Evolutionary conservation across 2,888 invertebrate species (phyloP).

Genomic region (Gandaritis pyraliata): DNA sequence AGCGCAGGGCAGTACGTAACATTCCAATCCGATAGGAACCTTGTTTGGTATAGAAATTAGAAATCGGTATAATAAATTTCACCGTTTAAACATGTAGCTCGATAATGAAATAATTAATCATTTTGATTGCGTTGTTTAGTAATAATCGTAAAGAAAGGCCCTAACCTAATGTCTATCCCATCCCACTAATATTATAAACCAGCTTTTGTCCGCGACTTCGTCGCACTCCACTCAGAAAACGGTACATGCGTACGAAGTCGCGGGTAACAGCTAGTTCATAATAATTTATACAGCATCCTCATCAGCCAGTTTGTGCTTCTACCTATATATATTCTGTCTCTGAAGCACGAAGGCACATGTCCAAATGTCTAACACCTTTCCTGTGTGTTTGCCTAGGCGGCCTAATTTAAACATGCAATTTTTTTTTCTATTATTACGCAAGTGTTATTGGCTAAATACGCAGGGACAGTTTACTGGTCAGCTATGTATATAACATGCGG

Average conservation of each 20-base stretch:
- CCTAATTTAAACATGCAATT: too few species aligned
- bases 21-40: constrained; percentile 71
- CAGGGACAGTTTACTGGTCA: constrained; percentile 38
- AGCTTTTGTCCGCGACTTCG: too few species aligned
- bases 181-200: too few species aligned
- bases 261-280: too few species aligned
- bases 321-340: too few species aligned
- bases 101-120: constrained; percentile 23
- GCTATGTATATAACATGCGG: constrained; percentile 31
- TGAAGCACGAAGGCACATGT: too few species aligned
- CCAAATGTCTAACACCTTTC: too few species aligned
- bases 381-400: too few species aligned
- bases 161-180: too few species aligned
- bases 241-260: too few species aligned
- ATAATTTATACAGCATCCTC: too few species aligned
- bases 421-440: constrained; percentile 6
- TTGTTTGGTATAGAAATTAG: constrained; percentile 57
- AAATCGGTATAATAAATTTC: constrained; percentile 50
- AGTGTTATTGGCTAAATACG: constrained; percentile 22
- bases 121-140: not conserved
- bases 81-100: constrained; percentile 21
- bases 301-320: not conserved
- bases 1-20: constrained; percentile 65
- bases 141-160: not conserved
- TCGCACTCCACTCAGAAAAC: too few species aligned